Evolutionary conservation across 1,140 invertebrate genomes (phyloP).

Genomic region (Batillaria attramentaria): DNA sequence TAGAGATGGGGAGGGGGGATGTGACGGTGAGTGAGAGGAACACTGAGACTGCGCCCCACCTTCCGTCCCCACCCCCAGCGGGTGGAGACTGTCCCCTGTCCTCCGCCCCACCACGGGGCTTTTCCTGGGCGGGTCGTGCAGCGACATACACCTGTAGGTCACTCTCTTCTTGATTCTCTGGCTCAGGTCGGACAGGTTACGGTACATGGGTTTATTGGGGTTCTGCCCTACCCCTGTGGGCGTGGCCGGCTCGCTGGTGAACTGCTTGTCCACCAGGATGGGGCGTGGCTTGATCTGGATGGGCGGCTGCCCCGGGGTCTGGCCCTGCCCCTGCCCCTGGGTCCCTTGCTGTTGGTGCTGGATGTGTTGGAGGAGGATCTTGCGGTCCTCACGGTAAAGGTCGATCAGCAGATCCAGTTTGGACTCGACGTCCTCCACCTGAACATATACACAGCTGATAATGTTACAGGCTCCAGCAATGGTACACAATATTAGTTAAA

Average conservation of each 20-base stretch:
- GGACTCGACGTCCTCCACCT: constrained; percentile 93
- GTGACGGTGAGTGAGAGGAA: too few relatives aligned
- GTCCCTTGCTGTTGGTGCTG: constrained; percentile 31
- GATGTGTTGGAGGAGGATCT: constrained; percentile 51
- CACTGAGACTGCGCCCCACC: neutral
- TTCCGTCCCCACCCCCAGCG: neutral
- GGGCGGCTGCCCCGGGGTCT: constrained; percentile 40
- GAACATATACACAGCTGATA: constrained; percentile 31
- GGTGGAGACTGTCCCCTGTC: neutral
- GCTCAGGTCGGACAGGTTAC: constrained; percentile 85
- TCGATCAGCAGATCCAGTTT: constrained; percentile 95
- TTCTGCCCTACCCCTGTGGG: constrained; percentile 71
- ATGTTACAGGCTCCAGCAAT: neutral
- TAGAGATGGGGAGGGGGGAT: neutral
- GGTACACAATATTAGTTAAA: neutral
- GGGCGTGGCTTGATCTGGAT: constrained; percentile 57
- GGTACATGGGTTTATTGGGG: constrained; percentile 76
- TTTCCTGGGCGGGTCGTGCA: constrained; percentile 40
- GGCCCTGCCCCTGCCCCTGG: constrained; percentile 33
- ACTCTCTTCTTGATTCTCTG: constrained; percentile 87
- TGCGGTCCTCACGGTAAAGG: constrained; percentile 90
- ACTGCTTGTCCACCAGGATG: constrained; percentile 79
- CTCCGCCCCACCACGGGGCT: neutral
- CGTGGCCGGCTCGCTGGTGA: constrained; percentile 83
- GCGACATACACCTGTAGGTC: constrained; percentile 72